phyloP scores from a whole-genome alignment of 2,797 vertebrate species.

The Alfaro cultratus region DNA sequence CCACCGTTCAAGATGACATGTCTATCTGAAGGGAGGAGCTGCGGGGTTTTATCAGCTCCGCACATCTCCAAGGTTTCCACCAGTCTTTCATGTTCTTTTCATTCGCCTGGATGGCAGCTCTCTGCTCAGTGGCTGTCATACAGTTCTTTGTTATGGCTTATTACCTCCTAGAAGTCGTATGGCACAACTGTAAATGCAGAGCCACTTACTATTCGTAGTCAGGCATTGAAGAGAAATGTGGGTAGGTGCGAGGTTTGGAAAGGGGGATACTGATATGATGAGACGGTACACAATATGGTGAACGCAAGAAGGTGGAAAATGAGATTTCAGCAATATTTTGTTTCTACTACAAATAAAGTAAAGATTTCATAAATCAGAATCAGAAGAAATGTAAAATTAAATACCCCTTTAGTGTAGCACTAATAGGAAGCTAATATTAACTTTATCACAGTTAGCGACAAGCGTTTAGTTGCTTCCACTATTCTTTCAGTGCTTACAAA shows the following conservation, averaged over 20 bases:
- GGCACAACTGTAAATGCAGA: slow-evolving; percentile 46
- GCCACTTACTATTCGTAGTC: slow-evolving; percentile 55
- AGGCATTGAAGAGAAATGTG: slow-evolving; percentile 45
- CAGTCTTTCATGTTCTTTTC: slow-evolving; percentile 75
- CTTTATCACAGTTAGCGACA: background rate
- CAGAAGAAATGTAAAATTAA: background rate
- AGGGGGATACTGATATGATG: background rate
- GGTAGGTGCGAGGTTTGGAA: background rate
- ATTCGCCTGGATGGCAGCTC: slow-evolving; percentile 66
- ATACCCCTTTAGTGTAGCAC: no score
- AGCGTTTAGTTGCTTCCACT: background rate
- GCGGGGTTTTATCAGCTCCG: slow-evolving; percentile 62
- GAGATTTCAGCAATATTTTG: background rate
- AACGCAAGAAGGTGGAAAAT: background rate
- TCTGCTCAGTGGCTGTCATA: slow-evolving; percentile 63
- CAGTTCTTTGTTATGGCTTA: slow-evolving; percentile 70
- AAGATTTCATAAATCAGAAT: background rate
- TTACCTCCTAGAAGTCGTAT: slow-evolving; percentile 61
- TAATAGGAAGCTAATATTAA: slow-evolving; percentile 1
- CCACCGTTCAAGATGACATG: slow-evolving; percentile 65
- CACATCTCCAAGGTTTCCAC: slow-evolving; percentile 71
- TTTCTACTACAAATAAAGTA: background rate
- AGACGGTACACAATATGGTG: background rate
- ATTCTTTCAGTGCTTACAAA: background rate
- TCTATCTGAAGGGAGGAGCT: slow-evolving; percentile 68